Base-by-base conservation (phyloP, 64 coral and sea anemone species). In the Catalaphyllia jardinei region DNA sequence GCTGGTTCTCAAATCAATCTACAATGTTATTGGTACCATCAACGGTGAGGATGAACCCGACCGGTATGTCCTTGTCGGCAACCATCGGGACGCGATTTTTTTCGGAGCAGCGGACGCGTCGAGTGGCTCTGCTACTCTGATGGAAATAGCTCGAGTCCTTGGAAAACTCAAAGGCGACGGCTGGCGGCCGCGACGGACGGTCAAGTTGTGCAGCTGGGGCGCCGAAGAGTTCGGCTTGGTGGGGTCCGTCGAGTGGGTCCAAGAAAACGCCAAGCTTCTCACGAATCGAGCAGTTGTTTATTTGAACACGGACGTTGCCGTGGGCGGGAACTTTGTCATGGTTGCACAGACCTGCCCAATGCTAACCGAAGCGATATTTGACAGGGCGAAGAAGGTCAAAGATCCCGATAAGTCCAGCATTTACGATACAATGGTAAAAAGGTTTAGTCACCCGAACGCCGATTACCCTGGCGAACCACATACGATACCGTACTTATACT, bases 221-320 rank as follows among this genome's bases (percentile, higher is more conserved):
- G 97, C 94, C 0, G 97, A 99, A 82, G 97, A 99, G 83, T 95
- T 95, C 27, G 94, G 91, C 22, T 82, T 99, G 72, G 79, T 99
- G 46, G 97, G 97, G 27, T 99, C 97, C 14, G 88, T 93, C 9
- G 97, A 99, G 57, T 99, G 87, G 88, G 97, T 99, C 22, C 87
- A 99, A 46, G 78, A 99, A 73, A 88, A 99, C 67, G 89, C 88
- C 8, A 99, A 95, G 49, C 29, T 99, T 30, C 67, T 99, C 0
- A 73, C 83, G 0, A 86, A 95, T 29, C 84, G 97, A 60, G 93
- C 91, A 17, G 91, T 99, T 39, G 97, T 92, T n/a, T 99, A 93
- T 55, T 76, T 93, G 8, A 89, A 78, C 30, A 83, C 79, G 17
- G 92, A 89, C 76, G 87, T 86, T 31, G 92, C 80, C 2, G 87